phyloP scores from a whole-genome alignment of 2,888 invertebrate genomes.

The Ichneumon xanthorius region DNA sequence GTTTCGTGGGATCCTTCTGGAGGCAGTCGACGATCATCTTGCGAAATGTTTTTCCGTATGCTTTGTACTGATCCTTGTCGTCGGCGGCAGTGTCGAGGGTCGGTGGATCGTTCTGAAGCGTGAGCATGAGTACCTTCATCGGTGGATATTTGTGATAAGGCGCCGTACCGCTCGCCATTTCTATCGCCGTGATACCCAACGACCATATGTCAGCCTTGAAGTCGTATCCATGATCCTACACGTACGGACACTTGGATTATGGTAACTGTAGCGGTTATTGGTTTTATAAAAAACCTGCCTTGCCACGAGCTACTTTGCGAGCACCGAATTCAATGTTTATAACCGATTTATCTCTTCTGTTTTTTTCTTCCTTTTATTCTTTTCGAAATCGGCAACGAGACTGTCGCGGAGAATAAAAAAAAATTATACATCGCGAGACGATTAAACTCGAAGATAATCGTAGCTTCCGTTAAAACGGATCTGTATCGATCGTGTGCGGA shows the following conservation, averaged over 20 bases:
- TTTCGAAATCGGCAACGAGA: neutral
- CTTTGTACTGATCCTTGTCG: conserved; percentile 99
- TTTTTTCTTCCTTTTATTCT: neutral
- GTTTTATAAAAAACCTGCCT: conserved; percentile 46
- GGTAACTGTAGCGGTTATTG: conserved; percentile 69
- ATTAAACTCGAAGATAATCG: neutral
- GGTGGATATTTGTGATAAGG: conserved; percentile 99
- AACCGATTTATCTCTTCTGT: neutral
- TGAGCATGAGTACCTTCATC: conserved; percentile 99
- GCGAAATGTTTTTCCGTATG: conserved; percentile 98
- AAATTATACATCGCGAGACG: neutral
- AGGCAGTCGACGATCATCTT: conserved; percentile 99
- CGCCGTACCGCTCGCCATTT: conserved; percentile 99
- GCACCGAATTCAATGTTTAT: conserved; percentile 12
- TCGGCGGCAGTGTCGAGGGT: conserved; percentile 97
- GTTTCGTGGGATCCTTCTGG: conserved; percentile 97
- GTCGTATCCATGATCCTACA: conserved; percentile 97
- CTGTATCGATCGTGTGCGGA: neutral
- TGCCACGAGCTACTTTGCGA: conserved; percentile 41
- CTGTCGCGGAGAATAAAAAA: neutral
- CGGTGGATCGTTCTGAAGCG: conserved; percentile 99
- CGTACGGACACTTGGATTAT: conserved; percentile 72
- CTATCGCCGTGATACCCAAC: conserved; percentile 98
- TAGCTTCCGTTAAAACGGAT: neutral
- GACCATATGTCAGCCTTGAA: conserved; percentile 99